Base-by-base conservation (phyloP, 2,888 invertebrate species). In the Drosophila rubida region DNA sequence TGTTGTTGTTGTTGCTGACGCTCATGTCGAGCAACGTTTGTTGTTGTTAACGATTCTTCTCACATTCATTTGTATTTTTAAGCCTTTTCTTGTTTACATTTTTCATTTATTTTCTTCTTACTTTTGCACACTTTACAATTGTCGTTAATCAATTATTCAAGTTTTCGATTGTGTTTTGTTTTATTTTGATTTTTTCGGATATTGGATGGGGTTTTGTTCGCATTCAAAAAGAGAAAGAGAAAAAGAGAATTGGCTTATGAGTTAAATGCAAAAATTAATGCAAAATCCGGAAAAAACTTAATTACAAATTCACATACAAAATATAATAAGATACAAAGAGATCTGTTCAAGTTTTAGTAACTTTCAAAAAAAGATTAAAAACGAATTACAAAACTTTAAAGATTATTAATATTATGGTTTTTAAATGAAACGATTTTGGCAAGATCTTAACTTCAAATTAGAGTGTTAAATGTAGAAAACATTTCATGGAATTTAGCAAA, bases 21-120 rank as follows among this genome's bases (percentile, higher is more conserved):
- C 84, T 81, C 87, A 84, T 78, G 16, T 70, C 80, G 81, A 81
- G 79, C 66, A 37, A 61, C 72, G 42, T 22, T 55, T 69, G 46
- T 25, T 62, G 53, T 32, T 55, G 46, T 57, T 22, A 39, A 19
- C 27, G 13, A 25, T 53, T 45, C 19, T 54, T 42, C 37, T 65
- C 66, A 50, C 51, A 63, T 63, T 60, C 54, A 37, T 49, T 39
- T 44, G n/a, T 16, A 14, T n/a, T 44, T 50, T 45, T 37, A 13
- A 42, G 9, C 25, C 50, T 58, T 64, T 46, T 30, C 48, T 45
- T 27, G 51, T 45, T 37, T 6, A 30, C 23, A 13, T 54, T 27
- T 51, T 62, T 48, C n/a, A 22, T 22, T 14, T 32, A 62, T 46
- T 54, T 41, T 27, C 61, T 54, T 45, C 19, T 45, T 37, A 63